Evolutionary conservation across 2,888 invertebrate species (phyloP).

Genomic region (Lasioglossum malachurum): DNA sequence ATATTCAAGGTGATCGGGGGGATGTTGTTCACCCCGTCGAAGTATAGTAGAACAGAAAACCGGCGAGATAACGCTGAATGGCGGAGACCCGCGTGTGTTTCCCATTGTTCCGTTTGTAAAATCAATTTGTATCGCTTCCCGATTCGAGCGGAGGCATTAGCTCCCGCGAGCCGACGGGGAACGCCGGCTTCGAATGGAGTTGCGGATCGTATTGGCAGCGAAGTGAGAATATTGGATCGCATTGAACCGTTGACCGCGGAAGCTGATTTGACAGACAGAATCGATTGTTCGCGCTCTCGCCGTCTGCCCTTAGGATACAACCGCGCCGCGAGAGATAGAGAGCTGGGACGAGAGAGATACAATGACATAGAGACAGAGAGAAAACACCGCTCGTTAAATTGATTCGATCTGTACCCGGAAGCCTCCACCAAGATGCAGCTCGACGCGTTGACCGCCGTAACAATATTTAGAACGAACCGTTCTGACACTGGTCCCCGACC

Average conservation of each 20-base stretch:
- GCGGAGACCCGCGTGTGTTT: slow-evolving; percentile 12
- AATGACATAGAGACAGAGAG: neutral
- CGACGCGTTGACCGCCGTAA: slow-evolving; percentile 7
- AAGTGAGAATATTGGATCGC: slow-evolving; percentile 80
- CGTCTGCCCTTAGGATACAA: slow-evolving; percentile 40
- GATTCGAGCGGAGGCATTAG: slow-evolving; percentile 67
- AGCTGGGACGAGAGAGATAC: neutral
- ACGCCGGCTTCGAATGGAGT: slow-evolving; percentile 61
- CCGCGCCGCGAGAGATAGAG: slow-evolving; percentile 7
- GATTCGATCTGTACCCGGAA: neutral
- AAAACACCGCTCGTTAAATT: neutral
- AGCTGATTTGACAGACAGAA: slow-evolving; percentile 76
- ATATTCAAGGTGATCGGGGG: neutral
- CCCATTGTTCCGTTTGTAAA: slow-evolving; percentile 73
- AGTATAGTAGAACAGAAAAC: neutral
- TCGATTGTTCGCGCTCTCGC: slow-evolving; percentile 69
- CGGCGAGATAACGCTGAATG: slow-evolving; percentile 8
- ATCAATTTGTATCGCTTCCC: slow-evolving; percentile 73
- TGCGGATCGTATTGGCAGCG: slow-evolving; percentile 76
- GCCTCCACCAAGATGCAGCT: neutral
- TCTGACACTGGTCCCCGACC: neutral
- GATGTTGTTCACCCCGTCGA: slow-evolving; percentile 2
- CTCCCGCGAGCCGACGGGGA: slow-evolving; percentile 62
- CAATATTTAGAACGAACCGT: slow-evolving; percentile 6
- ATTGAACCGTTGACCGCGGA: slow-evolving; percentile 78